Base-by-base conservation (phyloP, 2,888 invertebrate species). In the Epiblema foenella region DNA sequence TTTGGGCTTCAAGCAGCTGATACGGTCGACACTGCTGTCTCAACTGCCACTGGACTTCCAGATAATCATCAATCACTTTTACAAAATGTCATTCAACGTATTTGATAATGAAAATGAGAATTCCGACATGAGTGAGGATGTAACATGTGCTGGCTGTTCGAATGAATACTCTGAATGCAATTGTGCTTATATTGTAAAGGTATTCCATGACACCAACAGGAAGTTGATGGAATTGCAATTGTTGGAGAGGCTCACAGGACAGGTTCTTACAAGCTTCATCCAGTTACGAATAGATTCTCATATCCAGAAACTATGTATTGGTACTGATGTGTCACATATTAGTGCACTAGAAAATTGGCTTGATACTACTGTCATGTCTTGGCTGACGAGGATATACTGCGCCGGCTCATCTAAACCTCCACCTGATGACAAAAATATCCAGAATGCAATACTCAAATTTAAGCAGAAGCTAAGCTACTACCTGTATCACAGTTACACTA, bases 401-500 rank as follows among this genome's bases (percentile, higher is more conserved):
- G 95, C 94, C 49, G 95, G 95, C 18, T 94, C 94, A 17, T 94
- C 94, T 3, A 94, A 95, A 79, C 93, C 94, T 60, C 90, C 94
- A n/a, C 86, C 93, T 58, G 89, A 94, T 78, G 94, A 94, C 73
- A 91, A 94, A 68, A 88, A 94, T 77, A 93, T 94, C 72, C 89
- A 92, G 60, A 92, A 91, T 80, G 94, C 95, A 8, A 94, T 96
- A 69, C 89, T 94, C 57, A 95, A 95, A 76, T 96, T 97, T 79
- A 95, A 96, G 81, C 95, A 96, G 69, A 97, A 97, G 83, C 90
- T 98, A 18, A 95, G 95, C 33, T 97, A 98, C 84, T 97, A 96
- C 85, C 92, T 99, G 75, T 98, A 97, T 83, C 97, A 98, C 85
- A 97, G 96, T 39, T 99, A 98, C 81, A 98, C 98, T 9, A 96